Percentiles rank a stretch among this genome's conserved stretches.
These are phyloP conservation scores for Beroe ovata DNA, from an alignment of 37 sponge, comb jelly and placozoan species.

Conservation along the genomic window DNA sequence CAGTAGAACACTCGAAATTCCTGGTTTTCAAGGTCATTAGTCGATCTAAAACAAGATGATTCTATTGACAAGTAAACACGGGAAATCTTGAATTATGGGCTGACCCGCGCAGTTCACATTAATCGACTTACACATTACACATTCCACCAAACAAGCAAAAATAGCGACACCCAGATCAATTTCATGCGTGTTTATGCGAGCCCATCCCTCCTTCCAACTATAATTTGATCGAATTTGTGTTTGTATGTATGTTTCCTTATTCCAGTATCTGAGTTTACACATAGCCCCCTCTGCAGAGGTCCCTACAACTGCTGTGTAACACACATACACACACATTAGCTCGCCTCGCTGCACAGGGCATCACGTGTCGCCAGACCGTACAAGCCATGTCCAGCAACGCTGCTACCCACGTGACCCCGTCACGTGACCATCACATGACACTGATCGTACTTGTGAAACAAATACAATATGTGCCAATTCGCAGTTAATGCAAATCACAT, in stretches of 20 bases:
- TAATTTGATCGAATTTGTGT: not conserved
- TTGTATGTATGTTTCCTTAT: conserved; percentile 12
- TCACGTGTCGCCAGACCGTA: conserved; percentile 35
- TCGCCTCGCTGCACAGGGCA: conserved; percentile 4
- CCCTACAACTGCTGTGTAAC: no score
- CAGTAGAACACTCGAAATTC: no score
- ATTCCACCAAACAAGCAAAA: not conserved
- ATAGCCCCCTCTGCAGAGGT: no score
- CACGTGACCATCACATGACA: conserved; percentile 51
- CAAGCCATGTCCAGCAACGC: conserved; percentile 42
- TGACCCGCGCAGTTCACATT: no score
- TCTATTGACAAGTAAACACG: no score
- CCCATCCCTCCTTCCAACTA: not conserved
- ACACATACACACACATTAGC: no score
- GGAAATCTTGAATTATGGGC: no score
- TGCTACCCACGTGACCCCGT: not conserved
- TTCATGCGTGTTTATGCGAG: not conserved
- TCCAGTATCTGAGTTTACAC: conserved; percentile 25
- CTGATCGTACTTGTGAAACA: conserved; percentile 49
- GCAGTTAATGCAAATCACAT: not conserved
- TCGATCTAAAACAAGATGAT: no score
- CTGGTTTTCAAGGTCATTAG: no score
- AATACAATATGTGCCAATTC: conserved; percentile 48
- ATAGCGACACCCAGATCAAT: not conserved
- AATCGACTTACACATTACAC: not conserved